Conservation (phyloP, 2,113 vertebrate genomes). For the Lophura nycthemera region DNA sequence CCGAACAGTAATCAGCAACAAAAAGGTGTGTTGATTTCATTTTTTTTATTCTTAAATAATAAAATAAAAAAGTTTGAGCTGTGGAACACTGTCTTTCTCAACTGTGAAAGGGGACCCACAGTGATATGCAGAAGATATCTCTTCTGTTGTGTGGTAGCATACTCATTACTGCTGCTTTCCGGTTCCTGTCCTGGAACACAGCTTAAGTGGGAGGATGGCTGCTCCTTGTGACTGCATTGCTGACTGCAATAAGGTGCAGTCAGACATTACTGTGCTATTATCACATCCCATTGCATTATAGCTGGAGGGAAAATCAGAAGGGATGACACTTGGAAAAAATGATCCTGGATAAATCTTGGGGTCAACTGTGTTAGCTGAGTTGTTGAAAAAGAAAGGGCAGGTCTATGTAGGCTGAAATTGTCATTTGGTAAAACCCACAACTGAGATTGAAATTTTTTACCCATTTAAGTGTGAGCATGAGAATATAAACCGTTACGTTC, state of each 20-base stretch:
- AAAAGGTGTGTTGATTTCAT: no score
- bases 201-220: no score
- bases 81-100: background rate
- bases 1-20: background rate
- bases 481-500: background rate
- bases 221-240: background rate
- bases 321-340: background rate
- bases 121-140: background rate
- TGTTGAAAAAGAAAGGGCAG: background rate
- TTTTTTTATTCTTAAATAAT: no score
- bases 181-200: background rate
- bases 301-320: background rate
- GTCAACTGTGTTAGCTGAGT: background rate
- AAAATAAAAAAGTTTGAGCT: background rate
- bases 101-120: background rate
- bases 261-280: background rate
- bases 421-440: background rate
- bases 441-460: background rate
- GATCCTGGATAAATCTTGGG: background rate
- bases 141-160: rapidly evolving
- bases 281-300: rapidly evolving
- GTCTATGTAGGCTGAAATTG: rapidly evolving
- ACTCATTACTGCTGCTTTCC: background rate
- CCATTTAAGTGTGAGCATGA: background rate
- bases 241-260: background rate